Percentiles rank a stretch among this genome's conserved stretches.
Evolutionary conservation across 2,797 vertebrate genomes (phyloP).

Genomic region (Onychomys leucogaster): DNA sequence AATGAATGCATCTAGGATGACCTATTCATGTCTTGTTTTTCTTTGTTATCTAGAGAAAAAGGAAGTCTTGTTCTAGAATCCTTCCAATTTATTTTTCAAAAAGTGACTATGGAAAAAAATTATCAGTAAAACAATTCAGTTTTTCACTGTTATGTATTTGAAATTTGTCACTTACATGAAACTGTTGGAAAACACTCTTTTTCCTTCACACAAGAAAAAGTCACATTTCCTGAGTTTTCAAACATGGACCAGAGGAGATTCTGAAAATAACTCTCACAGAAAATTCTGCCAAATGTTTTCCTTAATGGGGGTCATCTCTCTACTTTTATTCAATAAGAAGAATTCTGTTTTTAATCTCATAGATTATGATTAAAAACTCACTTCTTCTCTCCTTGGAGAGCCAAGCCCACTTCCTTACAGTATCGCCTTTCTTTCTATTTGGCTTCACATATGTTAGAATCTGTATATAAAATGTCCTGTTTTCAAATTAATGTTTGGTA

Average conservation of each 20-base stretch:
- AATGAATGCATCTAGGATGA: slow-evolving; percentile 49
- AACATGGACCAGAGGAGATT: neutral
- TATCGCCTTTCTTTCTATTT: neutral
- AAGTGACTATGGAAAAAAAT: slow-evolving; percentile 49
- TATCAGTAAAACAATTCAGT: neutral
- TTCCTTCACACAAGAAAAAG: slow-evolving; percentile 15
- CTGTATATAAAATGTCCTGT: neutral
- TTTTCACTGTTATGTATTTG: slow-evolving; percentile 23
- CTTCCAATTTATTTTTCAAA: slow-evolving; percentile 15
- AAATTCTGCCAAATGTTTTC: slow-evolving; percentile 7
- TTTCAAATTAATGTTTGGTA: slow-evolving; percentile 26
- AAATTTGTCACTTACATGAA: slow-evolving; percentile 41
- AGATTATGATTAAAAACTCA: neutral
- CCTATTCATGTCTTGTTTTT: slow-evolving; percentile 67
- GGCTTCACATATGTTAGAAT: neutral
- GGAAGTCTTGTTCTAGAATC: slow-evolving; percentile 49
- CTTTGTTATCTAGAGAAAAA: slow-evolving; percentile 65
- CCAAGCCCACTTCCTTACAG: neutral
- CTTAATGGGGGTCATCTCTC: neutral
- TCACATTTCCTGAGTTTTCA: slow-evolving; percentile 33
- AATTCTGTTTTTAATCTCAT: neutral
- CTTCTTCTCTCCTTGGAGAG: slow-evolving; percentile 37
- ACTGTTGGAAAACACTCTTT: slow-evolving; percentile 18
- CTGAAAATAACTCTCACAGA: slow-evolving; percentile 36
- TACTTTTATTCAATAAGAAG: neutral